Base-by-base conservation (phyloP, 2,888 invertebrate species). In the Celastrina argiolus region DNA sequence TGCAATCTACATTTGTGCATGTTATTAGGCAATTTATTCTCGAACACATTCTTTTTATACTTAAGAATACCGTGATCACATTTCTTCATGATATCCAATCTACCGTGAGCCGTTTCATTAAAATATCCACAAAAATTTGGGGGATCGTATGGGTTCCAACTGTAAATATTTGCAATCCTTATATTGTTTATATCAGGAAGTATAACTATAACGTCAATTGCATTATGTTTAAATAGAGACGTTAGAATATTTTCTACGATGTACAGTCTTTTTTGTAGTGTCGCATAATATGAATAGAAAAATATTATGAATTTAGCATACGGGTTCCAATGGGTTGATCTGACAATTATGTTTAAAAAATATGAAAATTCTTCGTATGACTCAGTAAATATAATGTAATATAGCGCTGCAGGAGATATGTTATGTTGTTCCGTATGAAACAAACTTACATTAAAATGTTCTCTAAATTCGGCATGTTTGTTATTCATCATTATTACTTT, bases 1-100 rank as follows among this genome's bases (percentile, higher is more conserved):
- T 84, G 78, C 59, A 93, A 77, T 4, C 78, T 75, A 70, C 93
- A 93, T 41, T 92, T 88, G 6, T 76, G 74, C 75, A 93, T 85
- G 67, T 85, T 77, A 0, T 72, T 69, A 1, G 87, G 85, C 41
- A 88, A 65, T 73, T 75, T 82, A 36, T 76, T 59, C 16, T 76
- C 69, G 67, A 84, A 85, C 0, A 82, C 45, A n/a, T 64, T 66
- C 45, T 73, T 78, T 10, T 71, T 66, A 14, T 75, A 67, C 70
- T 78, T 82, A 0, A 85, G 51, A n/a, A 66, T 28, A 0, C 90
- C 89, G 51, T 71, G 75, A 66, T 78, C 75, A 71, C 89, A 90
- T 1, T 68, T 70, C 66, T 84, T 87, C 74, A 82, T 78, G n/a
- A 79, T 66, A 12, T 76, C 68, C n/a, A 84, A 68, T 72, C 86